Conservation (phyloP, 2,113 vertebrate species). For the Danionella cerebrum region DNA sequence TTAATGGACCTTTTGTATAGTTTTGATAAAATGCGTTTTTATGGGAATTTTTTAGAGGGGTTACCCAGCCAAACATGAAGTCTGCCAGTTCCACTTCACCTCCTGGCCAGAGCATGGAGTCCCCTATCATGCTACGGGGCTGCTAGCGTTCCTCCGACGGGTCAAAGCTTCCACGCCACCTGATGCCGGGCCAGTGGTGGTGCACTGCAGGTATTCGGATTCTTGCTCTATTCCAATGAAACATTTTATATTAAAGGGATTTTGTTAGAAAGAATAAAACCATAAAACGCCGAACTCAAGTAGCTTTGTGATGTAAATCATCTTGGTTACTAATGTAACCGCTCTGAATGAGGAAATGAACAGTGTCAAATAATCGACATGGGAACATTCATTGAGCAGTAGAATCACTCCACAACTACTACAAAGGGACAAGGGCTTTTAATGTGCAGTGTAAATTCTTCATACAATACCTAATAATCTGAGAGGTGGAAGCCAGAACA, state of each 20-base stretch:
- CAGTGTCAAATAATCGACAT: no score
- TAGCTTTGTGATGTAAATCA: no score
- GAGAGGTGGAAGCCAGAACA: no score
- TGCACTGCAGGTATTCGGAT: slow-evolving; percentile 88
- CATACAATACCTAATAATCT: no score
- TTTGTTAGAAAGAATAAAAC: no score
- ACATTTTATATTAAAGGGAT: not conserved
- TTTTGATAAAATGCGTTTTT: not conserved
- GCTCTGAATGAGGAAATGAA: no score
- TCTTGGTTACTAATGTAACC: no score
- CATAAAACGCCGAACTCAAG: no score
- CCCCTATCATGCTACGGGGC: slow-evolving; percentile 85
- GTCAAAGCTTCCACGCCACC: slow-evolving; percentile 87
- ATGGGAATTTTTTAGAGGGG: slow-evolving; percentile 66
- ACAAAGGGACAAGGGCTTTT: no score
- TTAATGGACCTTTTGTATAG: not conserved
- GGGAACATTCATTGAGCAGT: no score
- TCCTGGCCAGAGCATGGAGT: slow-evolving; percentile 94
- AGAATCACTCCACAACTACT: no score
- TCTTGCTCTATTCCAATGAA: not conserved
- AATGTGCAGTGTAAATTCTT: no score
- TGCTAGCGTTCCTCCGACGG: slow-evolving; percentile 88
- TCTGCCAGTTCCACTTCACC: slow-evolving; percentile 94
- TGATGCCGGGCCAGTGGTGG: slow-evolving; percentile 83
- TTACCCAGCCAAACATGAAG: slow-evolving; percentile 86